Conservation (phyloP, 2,888 invertebrate species). For the Papilio protenor region DNA sequence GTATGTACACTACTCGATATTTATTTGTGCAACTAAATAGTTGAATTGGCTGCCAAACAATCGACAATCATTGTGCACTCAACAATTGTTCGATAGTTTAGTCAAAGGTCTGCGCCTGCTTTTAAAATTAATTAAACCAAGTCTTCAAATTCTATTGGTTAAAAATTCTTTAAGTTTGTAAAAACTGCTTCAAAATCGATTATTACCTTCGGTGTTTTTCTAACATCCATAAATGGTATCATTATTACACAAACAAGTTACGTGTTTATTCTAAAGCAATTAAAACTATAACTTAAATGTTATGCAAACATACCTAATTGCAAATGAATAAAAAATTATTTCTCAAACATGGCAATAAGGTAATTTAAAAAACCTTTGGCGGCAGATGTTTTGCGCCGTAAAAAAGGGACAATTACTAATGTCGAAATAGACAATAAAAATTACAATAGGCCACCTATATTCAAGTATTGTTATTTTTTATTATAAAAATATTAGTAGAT, state of each 20-base stretch:
- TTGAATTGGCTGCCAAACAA: too few species aligned
- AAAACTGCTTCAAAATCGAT: too few species aligned
- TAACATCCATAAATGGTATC: neutral
- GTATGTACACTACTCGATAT: too few species aligned
- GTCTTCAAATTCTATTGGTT: too few species aligned
- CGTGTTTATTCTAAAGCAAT: constrained; percentile 39
- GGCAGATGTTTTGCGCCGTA: constrained; percentile 42
- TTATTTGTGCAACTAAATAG: too few species aligned
- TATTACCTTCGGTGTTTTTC: too few species aligned
- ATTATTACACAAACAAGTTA: constrained; percentile 8
- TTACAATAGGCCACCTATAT: neutral
- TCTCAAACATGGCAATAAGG: constrained; percentile 28
- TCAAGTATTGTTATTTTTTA: neutral
- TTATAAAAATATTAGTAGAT: too few species aligned
- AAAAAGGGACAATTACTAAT: constrained; percentile 41
- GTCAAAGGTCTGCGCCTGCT: too few species aligned
- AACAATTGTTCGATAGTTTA: too few species aligned
- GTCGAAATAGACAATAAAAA: neutral
- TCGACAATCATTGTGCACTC: too few species aligned
- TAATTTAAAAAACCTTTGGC: constrained; percentile 47
- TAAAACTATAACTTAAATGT: constrained; percentile 47
- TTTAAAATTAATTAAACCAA: too few species aligned
- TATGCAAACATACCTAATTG: constrained; percentile 62
- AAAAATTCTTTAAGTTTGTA: too few species aligned
- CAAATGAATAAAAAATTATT: constrained; percentile 49